Evolutionary conservation across 2,113 vertebrate species (phyloP).

Genomic region (Chitala chitala): DNA sequence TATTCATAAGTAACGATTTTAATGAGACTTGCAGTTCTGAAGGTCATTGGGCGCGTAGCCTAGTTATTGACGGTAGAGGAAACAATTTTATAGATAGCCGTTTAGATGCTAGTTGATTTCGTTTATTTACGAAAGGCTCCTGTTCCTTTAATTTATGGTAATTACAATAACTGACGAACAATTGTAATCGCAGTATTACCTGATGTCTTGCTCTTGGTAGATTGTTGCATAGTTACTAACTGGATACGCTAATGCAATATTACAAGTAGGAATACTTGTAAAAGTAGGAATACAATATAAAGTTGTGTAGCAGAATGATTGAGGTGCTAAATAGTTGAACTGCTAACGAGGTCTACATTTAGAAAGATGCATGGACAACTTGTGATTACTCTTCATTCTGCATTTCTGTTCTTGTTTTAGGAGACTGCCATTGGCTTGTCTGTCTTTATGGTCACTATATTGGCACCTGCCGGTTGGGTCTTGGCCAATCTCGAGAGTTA

Average conservation of each 20-base stretch:
- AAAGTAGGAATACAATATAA: too few species aligned
- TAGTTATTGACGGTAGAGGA: too few species aligned
- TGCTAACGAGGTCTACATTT: background rate
- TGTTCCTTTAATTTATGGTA: background rate
- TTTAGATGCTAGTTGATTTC: too few species aligned
- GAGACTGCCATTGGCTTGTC: slow-evolving; percentile 44
- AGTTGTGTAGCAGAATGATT: too few species aligned
- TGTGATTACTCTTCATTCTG: background rate
- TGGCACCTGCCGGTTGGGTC: slow-evolving; percentile 64
- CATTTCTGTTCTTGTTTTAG: slow-evolving; percentile 32
- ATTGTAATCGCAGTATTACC: background rate
- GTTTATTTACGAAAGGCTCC: too few species aligned
- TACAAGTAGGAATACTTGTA: too few species aligned
- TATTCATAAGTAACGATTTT: background rate
- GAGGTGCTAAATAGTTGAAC: background rate
- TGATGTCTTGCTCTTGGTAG: background rate
- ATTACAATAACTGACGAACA: background rate
- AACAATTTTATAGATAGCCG: too few species aligned
- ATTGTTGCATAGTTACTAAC: background rate
- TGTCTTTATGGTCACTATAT: slow-evolving; percentile 37
- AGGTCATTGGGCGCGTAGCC: background rate
- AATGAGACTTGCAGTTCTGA: background rate
- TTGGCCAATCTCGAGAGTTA: slow-evolving; percentile 61
- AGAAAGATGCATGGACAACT: background rate
- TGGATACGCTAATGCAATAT: background rate